Evolutionary conservation across 1,140 invertebrate genomes (phyloP).

Genomic region (Pseudomyrmex cubaensis): DNA sequence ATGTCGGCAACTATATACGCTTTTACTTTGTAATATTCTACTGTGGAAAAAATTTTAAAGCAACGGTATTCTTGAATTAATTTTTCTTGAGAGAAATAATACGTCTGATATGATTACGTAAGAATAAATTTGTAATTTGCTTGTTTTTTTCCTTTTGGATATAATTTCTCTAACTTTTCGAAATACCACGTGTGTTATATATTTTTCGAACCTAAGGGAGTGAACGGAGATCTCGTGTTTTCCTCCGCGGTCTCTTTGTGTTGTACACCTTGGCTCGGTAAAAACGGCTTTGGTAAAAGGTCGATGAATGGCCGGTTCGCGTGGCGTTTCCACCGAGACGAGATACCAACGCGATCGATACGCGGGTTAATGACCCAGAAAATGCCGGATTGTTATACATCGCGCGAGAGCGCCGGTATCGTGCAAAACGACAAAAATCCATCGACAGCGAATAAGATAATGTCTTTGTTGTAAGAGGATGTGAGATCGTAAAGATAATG

Average conservation of each 20-base stretch:
- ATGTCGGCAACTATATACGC: constrained; percentile 54
- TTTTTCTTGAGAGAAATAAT: no score
- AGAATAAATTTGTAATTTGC: no score
- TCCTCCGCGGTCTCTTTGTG: no score
- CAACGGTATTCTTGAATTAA: no score
- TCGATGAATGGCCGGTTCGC: constrained; percentile 1
- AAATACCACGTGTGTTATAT: no score
- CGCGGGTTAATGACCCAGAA: constrained; percentile 46
- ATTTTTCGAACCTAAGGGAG: no score
- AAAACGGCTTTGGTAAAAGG: constrained; percentile 10
- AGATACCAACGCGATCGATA: constrained; percentile 39
- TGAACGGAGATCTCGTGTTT: no score
- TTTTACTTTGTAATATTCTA: no score
- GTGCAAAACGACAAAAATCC: not conserved
- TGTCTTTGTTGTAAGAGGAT: not conserved
- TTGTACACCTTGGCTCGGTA: not conserved
- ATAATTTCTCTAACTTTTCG: no score
- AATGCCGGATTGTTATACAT: constrained; percentile 37
- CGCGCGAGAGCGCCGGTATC: not conserved
- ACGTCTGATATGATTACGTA: no score
- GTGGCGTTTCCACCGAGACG: constrained; percentile 15
- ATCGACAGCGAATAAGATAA: not conserved
- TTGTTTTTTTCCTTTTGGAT: no score
- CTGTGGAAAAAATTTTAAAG: no score
- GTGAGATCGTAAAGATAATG: not conserved